Base-by-base conservation (phyloP, 1,140 invertebrate species). In the Teleopsis dalmanni region DNA sequence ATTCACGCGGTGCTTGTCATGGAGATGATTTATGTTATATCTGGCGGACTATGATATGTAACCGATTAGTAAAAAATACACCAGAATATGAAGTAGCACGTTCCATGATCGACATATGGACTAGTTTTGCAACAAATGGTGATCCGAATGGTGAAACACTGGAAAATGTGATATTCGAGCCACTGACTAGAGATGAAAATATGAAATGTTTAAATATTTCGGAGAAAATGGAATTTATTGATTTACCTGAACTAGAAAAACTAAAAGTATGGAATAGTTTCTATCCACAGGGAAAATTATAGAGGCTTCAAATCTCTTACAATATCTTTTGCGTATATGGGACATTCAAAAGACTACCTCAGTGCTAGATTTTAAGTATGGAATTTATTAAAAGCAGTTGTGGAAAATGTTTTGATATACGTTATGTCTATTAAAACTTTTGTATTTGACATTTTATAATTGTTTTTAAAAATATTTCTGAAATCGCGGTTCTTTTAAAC, bases 1-100 rank as follows among this genome's bases (percentile, higher is more conserved):
- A 58, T 22, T 52, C 74, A 21, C 56, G 70, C 56, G 76, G 81
- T 10, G 73, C 75, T 1, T 76, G 73, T 52, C 82, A 84, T 56
- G 77, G 74, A 0, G 82, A 84, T 50, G 82, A 84, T 54, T 34
- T 83, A 2, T 76, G 76, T 51, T 83, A 82, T 60, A 53, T 83
- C 6, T 84, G 82, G 56, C 70, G 73, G 51, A 75, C 68, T 38
- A 61, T 62, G 52, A 53, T 76, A 25, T 72, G 70, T 10, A 54
- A 61, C 14, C 69, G 72, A 36, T 51, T 65, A 43, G 59, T 70
- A 16, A 51, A 53, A 0, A 63, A 57, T 4, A 57, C 68, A 0
- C 59, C 53, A 0, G 70, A 65, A 29, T 56, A 66, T 29, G 52
- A 52, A 47, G 52, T 70, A 2, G 75, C 74, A 22, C 58, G 65